phyloP scores from a whole-genome alignment of 1,140 invertebrate genomes.

The Bacillus rossius region DNA sequence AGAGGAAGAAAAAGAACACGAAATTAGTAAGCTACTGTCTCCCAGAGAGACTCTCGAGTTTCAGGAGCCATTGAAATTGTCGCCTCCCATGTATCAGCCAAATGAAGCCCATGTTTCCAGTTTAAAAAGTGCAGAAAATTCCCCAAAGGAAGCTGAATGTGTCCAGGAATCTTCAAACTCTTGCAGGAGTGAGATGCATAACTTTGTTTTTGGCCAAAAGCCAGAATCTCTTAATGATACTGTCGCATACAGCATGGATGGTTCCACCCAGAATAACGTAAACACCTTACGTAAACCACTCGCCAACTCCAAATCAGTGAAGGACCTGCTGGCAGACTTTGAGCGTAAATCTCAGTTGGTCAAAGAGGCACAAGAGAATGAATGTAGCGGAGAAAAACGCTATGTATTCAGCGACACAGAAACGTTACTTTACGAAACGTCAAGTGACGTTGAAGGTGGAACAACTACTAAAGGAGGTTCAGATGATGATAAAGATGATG shows the following conservation, averaged over 20 bases:
- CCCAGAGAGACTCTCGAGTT: slow-evolving; percentile 35
- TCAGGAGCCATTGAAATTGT: slow-evolving; percentile 44
- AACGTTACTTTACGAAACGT: slow-evolving; percentile 46
- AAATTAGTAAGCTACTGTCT: not conserved
- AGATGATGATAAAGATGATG: slow-evolving; percentile 31
- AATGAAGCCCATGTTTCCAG: slow-evolving; percentile 45
- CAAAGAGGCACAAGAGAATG: slow-evolving; percentile 30
- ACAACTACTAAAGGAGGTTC: slow-evolving; percentile 10
- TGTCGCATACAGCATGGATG: not conserved
- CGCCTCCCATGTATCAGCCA: slow-evolving; percentile 35
- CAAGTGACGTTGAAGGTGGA: slow-evolving; percentile 40
- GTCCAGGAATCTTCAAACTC: not conserved
- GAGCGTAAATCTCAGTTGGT: slow-evolving; percentile 44
- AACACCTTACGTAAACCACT: not conserved
- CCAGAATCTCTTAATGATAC: no score
- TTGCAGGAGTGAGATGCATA: not conserved
- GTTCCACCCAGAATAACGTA: not conserved
- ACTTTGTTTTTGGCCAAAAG: not conserved
- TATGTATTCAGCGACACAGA: slow-evolving; percentile 49
- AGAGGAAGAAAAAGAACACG: slow-evolving; percentile 32
- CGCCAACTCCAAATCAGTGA: slow-evolving; percentile 44
- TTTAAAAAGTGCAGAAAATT: slow-evolving; percentile 6
- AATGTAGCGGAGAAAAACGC: slow-evolving; percentile 31
- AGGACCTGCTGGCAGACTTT: slow-evolving; percentile 48
- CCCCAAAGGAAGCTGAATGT: no score